Evolutionary conservation across 2,113 vertebrate genomes (phyloP).

Genomic region (Psilopsiagon aymara): DNA sequence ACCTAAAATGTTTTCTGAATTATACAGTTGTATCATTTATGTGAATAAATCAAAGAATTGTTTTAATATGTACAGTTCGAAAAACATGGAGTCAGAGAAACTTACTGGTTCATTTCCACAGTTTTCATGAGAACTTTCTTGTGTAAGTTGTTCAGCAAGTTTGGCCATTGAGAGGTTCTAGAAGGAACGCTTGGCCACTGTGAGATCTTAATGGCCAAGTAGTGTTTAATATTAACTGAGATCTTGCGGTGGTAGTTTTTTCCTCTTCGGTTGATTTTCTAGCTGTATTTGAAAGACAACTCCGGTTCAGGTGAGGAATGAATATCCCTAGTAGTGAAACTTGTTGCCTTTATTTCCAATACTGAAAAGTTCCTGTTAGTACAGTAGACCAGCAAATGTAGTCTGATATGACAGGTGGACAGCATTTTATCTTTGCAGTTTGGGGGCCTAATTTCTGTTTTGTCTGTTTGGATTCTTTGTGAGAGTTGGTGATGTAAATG

Average conservation of each 20-base stretch:
- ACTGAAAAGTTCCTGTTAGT: neutral
- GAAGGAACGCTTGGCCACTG: neutral
- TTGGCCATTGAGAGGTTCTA: neutral
- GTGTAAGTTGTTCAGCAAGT: neutral
- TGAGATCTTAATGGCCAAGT: neutral
- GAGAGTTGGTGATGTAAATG: neutral
- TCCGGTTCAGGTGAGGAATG: neutral
- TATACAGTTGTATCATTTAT: neutral
- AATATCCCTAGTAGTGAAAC: neutral
- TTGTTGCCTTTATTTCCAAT: neutral
- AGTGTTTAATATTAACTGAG: neutral
- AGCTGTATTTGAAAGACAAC: neutral
- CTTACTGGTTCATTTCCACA: neutral
- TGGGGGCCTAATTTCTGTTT: neutral
- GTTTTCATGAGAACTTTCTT: neutral
- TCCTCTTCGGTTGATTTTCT: neutral
- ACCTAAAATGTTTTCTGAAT: neutral
- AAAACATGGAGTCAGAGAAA: neutral
- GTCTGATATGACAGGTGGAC: neutral
- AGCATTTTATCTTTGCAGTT: neutral
- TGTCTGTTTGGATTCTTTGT: constrained; percentile 22
- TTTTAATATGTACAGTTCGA: neutral
- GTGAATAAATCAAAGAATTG: neutral
- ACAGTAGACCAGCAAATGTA: neutral
- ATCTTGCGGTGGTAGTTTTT: neutral